Conservation (phyloP, 2,113 vertebrate genomes). For the Bufo bufo region DNA sequence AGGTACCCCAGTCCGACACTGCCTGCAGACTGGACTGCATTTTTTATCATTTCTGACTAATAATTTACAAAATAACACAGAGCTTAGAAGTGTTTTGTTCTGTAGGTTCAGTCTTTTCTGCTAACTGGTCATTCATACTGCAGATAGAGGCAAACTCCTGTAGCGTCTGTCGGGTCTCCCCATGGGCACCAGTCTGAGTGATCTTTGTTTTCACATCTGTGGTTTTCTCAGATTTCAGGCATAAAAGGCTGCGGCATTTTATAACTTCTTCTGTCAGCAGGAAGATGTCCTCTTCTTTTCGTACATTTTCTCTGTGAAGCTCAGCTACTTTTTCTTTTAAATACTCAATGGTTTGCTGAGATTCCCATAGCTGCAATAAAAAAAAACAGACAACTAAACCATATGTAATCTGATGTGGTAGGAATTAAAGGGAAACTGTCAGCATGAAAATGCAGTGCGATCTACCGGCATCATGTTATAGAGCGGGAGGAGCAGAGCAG, state of each 20-base stretch:
- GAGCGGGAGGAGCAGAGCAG: too few species aligned
- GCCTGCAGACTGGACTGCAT: too few species aligned
- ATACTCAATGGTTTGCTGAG: constrained; percentile 55
- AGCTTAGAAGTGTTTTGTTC: constrained; percentile 55
- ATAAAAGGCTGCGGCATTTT: constrained; percentile 35
- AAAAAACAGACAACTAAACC: neutral
- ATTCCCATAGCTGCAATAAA: constrained; percentile 61
- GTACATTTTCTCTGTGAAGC: constrained; percentile 58
- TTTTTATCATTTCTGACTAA: neutral
- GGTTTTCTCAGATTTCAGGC: constrained; percentile 34
- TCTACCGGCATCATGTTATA: too few species aligned
- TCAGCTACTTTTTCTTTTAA: constrained; percentile 60
- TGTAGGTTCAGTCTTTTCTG: neutral
- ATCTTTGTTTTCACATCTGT: constrained; percentile 53
- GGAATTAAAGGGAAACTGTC: too few species aligned
- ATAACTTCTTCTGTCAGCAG: constrained; percentile 53
- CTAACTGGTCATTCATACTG: neutral
- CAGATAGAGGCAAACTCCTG: constrained; percentile 1
- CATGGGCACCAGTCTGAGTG: constrained; percentile 21
- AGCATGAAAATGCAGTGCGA: too few species aligned
- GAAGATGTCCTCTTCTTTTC: constrained; percentile 58
- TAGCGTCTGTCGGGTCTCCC: constrained; percentile 8
- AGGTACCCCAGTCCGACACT: too few species aligned
- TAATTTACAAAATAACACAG: constrained; percentile 62
- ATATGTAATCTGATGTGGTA: neutral